Percentiles rank a stretch among this genome's conserved stretches.
Conservation (phyloP, 2,797 vertebrate genomes). For the Enteromius unitaeniatus region DNA sequence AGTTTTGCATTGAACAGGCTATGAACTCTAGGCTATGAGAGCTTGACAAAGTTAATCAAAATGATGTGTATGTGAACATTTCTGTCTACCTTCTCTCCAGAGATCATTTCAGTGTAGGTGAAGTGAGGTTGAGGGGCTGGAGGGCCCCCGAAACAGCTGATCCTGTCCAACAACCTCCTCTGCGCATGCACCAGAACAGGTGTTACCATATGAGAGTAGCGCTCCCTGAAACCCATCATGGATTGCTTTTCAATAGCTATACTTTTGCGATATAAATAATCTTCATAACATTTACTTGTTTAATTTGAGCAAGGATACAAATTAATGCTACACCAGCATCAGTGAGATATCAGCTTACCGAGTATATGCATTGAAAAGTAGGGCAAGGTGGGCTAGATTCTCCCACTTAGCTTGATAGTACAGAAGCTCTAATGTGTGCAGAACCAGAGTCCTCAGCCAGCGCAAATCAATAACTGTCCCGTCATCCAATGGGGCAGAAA, state of each 20-base stretch:
- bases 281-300: background rate
- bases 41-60: background rate
- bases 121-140: conserved; percentile 76
- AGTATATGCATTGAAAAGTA: conserved; percentile 87
- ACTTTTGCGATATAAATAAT: background rate
- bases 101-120: conserved; percentile 70
- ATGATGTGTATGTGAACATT: background rate
- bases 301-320: background rate
- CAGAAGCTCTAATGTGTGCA: conserved; percentile 87
- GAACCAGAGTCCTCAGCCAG: conserved; percentile 83
- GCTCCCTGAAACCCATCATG: conserved; percentile 77
- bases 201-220: conserved; percentile 83
- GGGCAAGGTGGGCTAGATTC: conserved; percentile 84
- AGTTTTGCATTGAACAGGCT: background rate
- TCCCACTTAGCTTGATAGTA: conserved; percentile 89
- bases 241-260: background rate
- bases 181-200: conserved; percentile 90
- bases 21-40: background rate
- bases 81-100: conserved; percentile 77
- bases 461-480: conserved; percentile 83
- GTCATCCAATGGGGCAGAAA: conserved; percentile 82
- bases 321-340: background rate
- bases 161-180: conserved; percentile 83
- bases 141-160: conserved; percentile 71
- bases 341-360: conserved; percentile 74